These are phyloP conservation scores for Tachina grossa DNA, from an alignment of 2,888 invertebrate species.

Conservation along the genomic window DNA sequence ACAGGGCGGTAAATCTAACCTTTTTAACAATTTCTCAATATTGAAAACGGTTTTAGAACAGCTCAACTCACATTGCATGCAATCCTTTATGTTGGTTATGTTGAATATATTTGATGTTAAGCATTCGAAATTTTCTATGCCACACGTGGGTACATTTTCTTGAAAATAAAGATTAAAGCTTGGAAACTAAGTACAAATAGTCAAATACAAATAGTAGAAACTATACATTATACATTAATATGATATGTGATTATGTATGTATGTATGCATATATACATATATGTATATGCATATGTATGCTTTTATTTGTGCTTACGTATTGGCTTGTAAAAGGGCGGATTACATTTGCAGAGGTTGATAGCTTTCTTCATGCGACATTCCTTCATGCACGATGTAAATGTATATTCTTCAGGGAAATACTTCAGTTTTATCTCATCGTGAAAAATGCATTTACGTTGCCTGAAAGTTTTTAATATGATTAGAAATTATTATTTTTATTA, in stretches of 20 bases:
- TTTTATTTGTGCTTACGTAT: slow-evolving; percentile 82
- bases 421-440: slow-evolving; percentile 86
- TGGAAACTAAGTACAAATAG: too few species aligned
- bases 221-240: too few species aligned
- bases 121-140: slow-evolving; percentile 85
- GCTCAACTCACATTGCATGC: slow-evolving; percentile 87
- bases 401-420: slow-evolving; percentile 85
- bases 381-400: slow-evolving; percentile 89
- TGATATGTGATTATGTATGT: neutral
- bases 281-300: neutral
- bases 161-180: neutral
- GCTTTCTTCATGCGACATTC: slow-evolving; percentile 87
- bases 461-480: slow-evolving; percentile 70
- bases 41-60: slow-evolving; percentile 90
- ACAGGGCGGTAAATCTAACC: slow-evolving; percentile 80
- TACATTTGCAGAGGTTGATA: slow-evolving; percentile 86
- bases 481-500: neutral
- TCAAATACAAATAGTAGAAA: too few species aligned
- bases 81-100: slow-evolving; percentile 86
- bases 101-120: slow-evolving; percentile 84
- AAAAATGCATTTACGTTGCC: slow-evolving; percentile 89
- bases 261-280: neutral
- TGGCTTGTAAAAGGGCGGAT: slow-evolving; percentile 88
- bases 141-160: slow-evolving; percentile 84
- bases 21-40: slow-evolving; percentile 88